Base-by-base conservation (phyloP, 1,140 invertebrate species). In the Manduca sexta region DNA sequence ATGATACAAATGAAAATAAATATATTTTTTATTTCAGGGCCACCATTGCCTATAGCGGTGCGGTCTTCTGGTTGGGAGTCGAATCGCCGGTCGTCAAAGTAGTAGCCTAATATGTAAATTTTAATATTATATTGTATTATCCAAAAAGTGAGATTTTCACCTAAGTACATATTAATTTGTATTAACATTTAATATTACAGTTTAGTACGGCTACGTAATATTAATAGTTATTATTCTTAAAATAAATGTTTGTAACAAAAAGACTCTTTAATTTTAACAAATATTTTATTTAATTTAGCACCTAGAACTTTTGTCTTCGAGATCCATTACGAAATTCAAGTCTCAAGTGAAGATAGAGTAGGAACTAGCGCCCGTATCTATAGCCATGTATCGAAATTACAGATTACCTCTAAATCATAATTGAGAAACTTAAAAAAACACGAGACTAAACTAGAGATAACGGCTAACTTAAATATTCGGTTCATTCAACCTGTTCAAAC, bases 31-130 rank as follows among this genome's bases (percentile, higher is more conserved):
- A 18, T 73, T 84, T 56, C 82, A 87, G 86, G 52, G 74, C 80
- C 11, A 87, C 86, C 26, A 77, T 87, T 57, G 84, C 75, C 15
- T 49, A 64, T 33, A 86, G 83, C 48, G 80, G 82, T 0, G 80
- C 77, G 2, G 75, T 76, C 0, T 87, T 87, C 61, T 87, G 86
- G 86, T 79, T 86, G 1, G 86, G 80, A 18, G 67, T 80, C 3
- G 71, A 82, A 61, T 86, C 84, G 1, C 70, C 74, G 3, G 70
- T 74, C 0, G 62, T 85, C 38, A 81, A 74, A 71, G 73, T 85
- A 2, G 51, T 56, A 14, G 62, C 54, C 26, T 83, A 78, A 72
- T 38, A 51, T 44, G n/a, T 26, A 26, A 26, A 1, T 26, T 26
- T 5, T 8, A n/a, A n/a, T n/a, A n/a, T 26, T 26, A 26, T 5